Evolutionary conservation across 2,113 vertebrate species (phyloP).

Genomic region (Alouatta palliata): DNA sequence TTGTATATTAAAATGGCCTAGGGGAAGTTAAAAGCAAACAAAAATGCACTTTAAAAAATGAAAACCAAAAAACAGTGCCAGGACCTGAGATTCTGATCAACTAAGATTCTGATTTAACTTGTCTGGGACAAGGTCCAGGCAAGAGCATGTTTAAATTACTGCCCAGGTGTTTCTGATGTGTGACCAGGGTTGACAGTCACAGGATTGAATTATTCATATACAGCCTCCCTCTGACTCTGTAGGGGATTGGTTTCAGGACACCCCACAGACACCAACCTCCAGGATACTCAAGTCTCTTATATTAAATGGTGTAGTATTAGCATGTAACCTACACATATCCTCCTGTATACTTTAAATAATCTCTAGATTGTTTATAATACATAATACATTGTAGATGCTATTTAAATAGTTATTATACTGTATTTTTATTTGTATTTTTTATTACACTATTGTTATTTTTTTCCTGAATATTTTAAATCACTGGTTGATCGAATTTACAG

Average conservation of each 20-base stretch:
- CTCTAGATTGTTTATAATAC: not conserved
- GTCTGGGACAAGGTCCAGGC: not conserved
- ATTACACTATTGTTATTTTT: not conserved
- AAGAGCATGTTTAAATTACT: not conserved
- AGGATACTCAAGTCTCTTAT: not conserved
- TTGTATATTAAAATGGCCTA: not conserved
- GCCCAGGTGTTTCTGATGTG: not conserved
- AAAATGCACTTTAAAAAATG: not conserved
- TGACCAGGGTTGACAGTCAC: not conserved
- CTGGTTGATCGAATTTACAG: not conserved
- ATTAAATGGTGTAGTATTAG: not conserved
- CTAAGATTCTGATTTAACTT: not conserved
- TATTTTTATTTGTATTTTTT: not conserved
- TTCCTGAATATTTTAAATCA: not conserved
- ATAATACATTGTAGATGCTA: not conserved
- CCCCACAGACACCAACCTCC: not conserved
- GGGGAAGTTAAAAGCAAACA: slow-evolving; percentile 25
- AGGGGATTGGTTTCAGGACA: not conserved
- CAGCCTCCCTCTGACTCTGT: not conserved
- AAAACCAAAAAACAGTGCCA: not conserved
- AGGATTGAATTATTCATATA: not conserved
- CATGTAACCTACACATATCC: not conserved
- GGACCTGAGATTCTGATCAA: not conserved
- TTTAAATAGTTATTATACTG: not conserved
- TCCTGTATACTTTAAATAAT: not conserved